These are phyloP conservation scores for Idaea dimidiata DNA, from an alignment of 2,888 invertebrate species.

Conservation along the genomic window DNA sequence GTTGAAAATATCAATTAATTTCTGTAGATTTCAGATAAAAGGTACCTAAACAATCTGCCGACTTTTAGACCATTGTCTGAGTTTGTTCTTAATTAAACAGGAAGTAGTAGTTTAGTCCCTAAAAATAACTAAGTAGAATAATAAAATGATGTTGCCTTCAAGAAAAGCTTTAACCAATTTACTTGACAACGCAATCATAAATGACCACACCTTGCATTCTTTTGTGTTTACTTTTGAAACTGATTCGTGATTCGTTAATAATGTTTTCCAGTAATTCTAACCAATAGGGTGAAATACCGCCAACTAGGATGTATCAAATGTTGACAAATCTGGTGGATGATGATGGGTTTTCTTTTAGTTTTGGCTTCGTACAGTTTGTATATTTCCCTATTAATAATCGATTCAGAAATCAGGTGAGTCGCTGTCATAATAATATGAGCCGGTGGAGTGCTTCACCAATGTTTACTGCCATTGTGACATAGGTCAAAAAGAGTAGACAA, in stretches of 20 bases:
- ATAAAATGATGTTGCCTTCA: not conserved
- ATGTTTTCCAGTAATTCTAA: not conserved
- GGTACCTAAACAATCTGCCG: not conserved
- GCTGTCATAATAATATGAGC: too few species aligned
- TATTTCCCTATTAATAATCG: too few species aligned
- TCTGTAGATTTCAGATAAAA: too few species aligned
- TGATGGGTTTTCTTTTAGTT: too few species aligned
- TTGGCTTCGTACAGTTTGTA: too few species aligned
- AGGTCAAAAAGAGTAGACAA: too few species aligned
- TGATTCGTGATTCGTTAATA: not conserved
- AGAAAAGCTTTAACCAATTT: not conserved
- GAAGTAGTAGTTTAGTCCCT: not conserved
- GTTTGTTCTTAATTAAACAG: not conserved
- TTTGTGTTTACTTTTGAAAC: not conserved
- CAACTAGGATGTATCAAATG: too few species aligned
- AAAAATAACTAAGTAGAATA: not conserved
- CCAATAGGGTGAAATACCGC: not conserved
- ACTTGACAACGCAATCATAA: not conserved
- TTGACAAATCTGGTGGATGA: too few species aligned
- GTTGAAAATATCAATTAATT: too few species aligned
- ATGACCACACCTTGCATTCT: not conserved
- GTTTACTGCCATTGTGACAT: too few species aligned
- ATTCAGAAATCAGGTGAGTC: too few species aligned
- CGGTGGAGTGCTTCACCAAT: too few species aligned
- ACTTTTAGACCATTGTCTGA: not conserved